phyloP scores from a whole-genome alignment of 2,797 vertebrate genomes.

The Anolis apletophallus region DNA sequence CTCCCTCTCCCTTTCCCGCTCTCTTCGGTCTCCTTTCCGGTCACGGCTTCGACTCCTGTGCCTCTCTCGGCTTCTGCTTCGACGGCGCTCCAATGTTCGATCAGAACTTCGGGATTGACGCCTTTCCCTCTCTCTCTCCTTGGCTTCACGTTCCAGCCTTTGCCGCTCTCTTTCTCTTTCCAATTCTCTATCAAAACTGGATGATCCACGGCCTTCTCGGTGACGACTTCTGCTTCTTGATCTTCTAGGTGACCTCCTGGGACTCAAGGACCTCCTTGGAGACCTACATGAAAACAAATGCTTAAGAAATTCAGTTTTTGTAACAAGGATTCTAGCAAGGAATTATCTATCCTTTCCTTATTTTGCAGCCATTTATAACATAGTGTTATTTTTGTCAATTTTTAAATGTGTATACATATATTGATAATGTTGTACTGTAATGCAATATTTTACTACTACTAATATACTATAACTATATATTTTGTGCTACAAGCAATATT shows the following conservation, averaged over 20 bases:
- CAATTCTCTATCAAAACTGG: conserved; percentile 94
- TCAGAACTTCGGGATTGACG: conserved; percentile 90
- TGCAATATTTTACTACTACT: no score
- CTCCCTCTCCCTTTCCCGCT: conserved; percentile 85
- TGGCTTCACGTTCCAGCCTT: conserved; percentile 82
- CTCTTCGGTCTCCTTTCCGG: conserved; percentile 86
- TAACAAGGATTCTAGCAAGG: conserved; percentile 5
- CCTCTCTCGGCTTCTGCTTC: conserved; percentile 86
- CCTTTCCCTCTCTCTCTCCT: conserved; percentile 86
- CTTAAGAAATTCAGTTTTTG: conserved; percentile 55
- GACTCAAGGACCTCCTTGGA: conserved; percentile 90
- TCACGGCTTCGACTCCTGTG: conserved; percentile 89
- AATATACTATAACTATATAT: no score
- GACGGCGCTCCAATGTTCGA: conserved; percentile 82
- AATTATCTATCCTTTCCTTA: background rate
- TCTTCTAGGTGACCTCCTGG: conserved; percentile 90
- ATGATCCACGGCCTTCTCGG: conserved; percentile 88
- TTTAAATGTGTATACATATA: no score
- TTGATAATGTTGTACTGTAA: no score
- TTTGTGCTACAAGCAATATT: no score
- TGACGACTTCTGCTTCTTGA: conserved; percentile 96
- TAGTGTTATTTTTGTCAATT: background rate
- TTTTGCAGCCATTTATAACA: background rate
- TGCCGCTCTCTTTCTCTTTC: conserved; percentile 91
- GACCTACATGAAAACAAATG: conserved; percentile 79